These are phyloP conservation scores for Talpa occidentalis DNA, from an alignment of 2,113 vertebrate genomes.

Conservation along the genomic window DNA sequence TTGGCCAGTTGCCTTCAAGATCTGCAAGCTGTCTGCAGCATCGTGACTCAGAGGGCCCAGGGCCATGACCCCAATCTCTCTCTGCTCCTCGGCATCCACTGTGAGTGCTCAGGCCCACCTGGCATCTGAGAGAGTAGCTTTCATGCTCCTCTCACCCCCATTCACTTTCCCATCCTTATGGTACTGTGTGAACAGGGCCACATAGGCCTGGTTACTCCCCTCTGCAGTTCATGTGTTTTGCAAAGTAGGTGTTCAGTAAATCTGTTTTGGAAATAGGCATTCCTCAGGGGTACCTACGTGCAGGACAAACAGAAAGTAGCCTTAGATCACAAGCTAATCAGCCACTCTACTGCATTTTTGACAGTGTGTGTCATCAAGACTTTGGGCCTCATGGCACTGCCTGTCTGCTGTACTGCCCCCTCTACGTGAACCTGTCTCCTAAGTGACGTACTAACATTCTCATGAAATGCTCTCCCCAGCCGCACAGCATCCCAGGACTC, in stretches of 20 bases:
- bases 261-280: constrained; percentile 31
- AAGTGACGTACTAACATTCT: constrained; percentile 1
- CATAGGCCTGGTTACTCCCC: background rate
- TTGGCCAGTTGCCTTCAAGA: constrained; percentile 93
- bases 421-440: background rate
- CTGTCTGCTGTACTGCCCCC: background rate
- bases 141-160: background rate
- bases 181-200: background rate
- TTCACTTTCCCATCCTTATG: background rate
- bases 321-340: background rate
- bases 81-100: constrained; percentile 94
- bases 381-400: background rate
- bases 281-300: background rate
- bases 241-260: constrained; percentile 19
- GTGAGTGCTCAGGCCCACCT: constrained; percentile 85
- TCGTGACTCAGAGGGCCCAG: constrained; percentile 95
- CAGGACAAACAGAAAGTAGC: background rate
- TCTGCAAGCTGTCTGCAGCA: constrained; percentile 94
- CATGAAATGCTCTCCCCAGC: constrained; percentile 84
- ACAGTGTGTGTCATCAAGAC: background rate
- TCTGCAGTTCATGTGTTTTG: background rate
- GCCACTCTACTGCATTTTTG: background rate
- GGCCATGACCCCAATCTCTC: constrained; percentile 97
- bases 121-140: background rate
- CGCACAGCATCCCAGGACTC: constrained; percentile 82